Percentiles rank a stretch among this genome's conserved stretches.
These are phyloP conservation scores for Ips typographus DNA, from an alignment of 1,140 invertebrate species.

Conservation along the genomic window DNA sequence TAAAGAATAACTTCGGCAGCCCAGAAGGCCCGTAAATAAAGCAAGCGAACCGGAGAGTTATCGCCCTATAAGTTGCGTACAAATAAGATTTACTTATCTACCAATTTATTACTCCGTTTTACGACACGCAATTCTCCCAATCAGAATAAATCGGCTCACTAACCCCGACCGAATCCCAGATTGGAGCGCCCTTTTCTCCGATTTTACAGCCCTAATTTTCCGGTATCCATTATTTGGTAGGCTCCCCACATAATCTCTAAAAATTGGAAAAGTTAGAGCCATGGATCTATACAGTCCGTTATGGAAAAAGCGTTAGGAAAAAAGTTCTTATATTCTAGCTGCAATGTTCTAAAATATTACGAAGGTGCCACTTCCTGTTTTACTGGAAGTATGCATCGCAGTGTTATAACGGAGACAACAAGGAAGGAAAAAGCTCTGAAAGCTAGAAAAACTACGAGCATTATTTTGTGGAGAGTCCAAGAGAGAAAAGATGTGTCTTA, in stretches of 20 bases:
- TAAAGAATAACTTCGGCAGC: background rate
- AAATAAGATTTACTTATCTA: slow-evolving; percentile 27
- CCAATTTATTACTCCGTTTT: slow-evolving; percentile 26
- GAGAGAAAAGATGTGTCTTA: too few species aligned
- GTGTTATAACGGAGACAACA: too few species aligned
- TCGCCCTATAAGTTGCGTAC: slow-evolving; percentile 7
- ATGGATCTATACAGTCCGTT: too few species aligned
- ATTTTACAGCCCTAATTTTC: slow-evolving; percentile 29
- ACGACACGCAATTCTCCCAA: slow-evolving; percentile 26
- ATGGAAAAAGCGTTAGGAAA: background rate
- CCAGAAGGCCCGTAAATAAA: slow-evolving; percentile 1
- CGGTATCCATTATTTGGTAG: slow-evolving; percentile 28
- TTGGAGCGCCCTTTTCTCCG: slow-evolving; percentile 13
- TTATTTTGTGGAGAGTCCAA: too few species aligned
- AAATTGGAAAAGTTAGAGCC: slow-evolving; percentile 29
- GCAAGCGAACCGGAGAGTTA: slow-evolving; percentile 1
- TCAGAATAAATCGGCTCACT: slow-evolving; percentile 22
- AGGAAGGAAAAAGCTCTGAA: too few species aligned
- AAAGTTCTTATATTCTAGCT: background rate
- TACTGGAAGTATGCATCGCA: too few species aligned
- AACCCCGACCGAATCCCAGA: slow-evolving; percentile 10
- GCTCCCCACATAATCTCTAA: slow-evolving; percentile 25
- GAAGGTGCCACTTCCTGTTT: too few species aligned
- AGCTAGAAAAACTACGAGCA: too few species aligned
- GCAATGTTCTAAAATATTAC: too few species aligned